phyloP scores from a whole-genome alignment of 64 coral and sea anemone species.

The Montipora sp. region DNA sequence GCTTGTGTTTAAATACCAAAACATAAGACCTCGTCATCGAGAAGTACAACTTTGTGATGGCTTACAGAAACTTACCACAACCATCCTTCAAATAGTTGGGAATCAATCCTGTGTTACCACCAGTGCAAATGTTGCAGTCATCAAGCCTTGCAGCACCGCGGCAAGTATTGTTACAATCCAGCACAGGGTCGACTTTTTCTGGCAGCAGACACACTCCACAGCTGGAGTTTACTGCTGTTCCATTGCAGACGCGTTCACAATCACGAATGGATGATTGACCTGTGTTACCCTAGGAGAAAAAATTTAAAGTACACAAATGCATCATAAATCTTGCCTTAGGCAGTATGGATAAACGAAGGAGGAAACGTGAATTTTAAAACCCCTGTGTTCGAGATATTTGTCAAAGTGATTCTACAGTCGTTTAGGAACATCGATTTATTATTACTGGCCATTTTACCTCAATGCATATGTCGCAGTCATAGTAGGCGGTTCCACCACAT shows the following conservation, averaged over 20 bases:
- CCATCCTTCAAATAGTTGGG: constrained; percentile 55
- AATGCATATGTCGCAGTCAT: background rate
- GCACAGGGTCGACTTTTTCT: background rate
- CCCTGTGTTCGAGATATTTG: background rate
- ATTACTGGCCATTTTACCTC: background rate
- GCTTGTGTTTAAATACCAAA: too few species aligned
- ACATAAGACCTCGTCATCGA: too few species aligned
- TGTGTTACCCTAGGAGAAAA: background rate
- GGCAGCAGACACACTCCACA: background rate
- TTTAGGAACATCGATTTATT: background rate
- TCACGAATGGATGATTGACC: background rate
- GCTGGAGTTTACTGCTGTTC: background rate
- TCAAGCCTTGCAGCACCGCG: constrained; percentile 22
- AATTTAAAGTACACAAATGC: background rate
- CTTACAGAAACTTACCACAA: constrained; percentile 53
- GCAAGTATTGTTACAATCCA: constrained; percentile 61
- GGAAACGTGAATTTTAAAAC: background rate
- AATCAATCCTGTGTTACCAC: constrained; percentile 53
- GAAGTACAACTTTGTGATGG: too few species aligned
- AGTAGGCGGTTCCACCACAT: background rate
- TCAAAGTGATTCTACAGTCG: background rate
- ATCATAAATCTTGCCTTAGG: too few species aligned
- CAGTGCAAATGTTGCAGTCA: constrained; percentile 46
- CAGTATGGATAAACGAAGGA: too few species aligned
- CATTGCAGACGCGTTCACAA: background rate